phyloP scores from a whole-genome alignment of 2,888 invertebrate genomes.

The Noctua janthe region DNA sequence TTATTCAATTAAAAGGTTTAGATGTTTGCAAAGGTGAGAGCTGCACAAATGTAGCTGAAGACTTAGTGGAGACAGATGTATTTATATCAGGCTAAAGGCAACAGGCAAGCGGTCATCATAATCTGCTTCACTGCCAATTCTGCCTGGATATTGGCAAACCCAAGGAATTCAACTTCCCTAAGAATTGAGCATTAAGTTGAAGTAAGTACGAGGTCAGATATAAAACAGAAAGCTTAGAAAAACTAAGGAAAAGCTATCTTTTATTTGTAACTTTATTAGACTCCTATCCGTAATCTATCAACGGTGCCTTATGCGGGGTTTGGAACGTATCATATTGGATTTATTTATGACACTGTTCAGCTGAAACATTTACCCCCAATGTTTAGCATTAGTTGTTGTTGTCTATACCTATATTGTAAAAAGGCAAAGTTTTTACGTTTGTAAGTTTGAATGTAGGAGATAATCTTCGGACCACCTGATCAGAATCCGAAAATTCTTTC shows the following conservation, averaged over 20 bases:
- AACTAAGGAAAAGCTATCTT: constrained; percentile 11
- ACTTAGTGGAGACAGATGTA: not conserved
- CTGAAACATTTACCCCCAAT: not conserved
- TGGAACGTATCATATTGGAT: not conserved
- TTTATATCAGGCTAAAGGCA: constrained; percentile 16
- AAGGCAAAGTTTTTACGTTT: not conserved
- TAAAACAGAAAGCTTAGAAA: constrained; percentile 14
- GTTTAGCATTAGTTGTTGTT: not conserved
- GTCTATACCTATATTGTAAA: not conserved
- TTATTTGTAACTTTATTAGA: constrained; percentile 7
- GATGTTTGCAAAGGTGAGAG: not conserved
- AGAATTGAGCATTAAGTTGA: constrained; percentile 34
- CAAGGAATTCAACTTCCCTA: not conserved
- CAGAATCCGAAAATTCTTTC: not conserved
- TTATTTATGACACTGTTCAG: constrained; percentile 17
- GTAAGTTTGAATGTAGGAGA: not conserved
- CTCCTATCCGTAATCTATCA: constrained; percentile 6
- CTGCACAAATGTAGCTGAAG: constrained; percentile 14
- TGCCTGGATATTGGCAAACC: constrained; percentile 12
- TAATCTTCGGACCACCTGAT: not conserved
- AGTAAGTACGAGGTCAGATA: constrained; percentile 19
- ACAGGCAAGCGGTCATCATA: constrained; percentile 23
- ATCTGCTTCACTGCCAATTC: constrained; percentile 34
- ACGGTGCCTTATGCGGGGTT: not conserved
- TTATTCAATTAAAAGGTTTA: not conserved